phyloP scores from a whole-genome alignment of 2,888 invertebrate genomes.

The Laspeyria flexula region DNA sequence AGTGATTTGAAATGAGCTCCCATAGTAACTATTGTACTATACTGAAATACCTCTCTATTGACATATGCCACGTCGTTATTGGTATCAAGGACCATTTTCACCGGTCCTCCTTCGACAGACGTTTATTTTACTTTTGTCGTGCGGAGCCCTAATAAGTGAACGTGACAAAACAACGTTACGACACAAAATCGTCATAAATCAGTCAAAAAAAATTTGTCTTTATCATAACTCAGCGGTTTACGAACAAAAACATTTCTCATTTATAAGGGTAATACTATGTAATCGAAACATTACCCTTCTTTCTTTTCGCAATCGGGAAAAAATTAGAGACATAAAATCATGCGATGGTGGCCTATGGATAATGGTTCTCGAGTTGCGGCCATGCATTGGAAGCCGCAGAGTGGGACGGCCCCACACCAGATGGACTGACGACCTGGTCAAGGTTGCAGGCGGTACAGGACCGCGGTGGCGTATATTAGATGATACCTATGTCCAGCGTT shows the following conservation, averaged over 20 bases:
- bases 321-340: constrained; percentile 13
- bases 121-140: too few relatives aligned
- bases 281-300: constrained; percentile 15
- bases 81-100: not conserved
- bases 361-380: too few relatives aligned
- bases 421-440: too few relatives aligned
- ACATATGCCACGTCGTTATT: constrained; percentile 5
- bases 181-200: constrained; percentile 14
- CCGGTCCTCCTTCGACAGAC: too few relatives aligned
- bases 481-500: too few relatives aligned
- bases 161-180: constrained; percentile 11
- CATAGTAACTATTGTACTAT: constrained; percentile 3
- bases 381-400: too few relatives aligned
- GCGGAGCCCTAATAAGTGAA: constrained; percentile 11
- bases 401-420: too few relatives aligned
- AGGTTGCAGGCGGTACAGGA: too few relatives aligned
- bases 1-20: constrained; percentile 5
- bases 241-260: constrained; percentile 1
- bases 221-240: constrained; percentile 3
- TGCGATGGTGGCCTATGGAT: too few relatives aligned
- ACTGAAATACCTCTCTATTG: constrained; percentile 1
- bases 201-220: constrained; percentile 5
- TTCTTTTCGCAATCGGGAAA: constrained; percentile 5
- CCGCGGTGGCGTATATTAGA: too few relatives aligned
- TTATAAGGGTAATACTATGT: constrained; percentile 5